Base-by-base conservation (phyloP, 2,113 vertebrate species). In the Siniperca knerii region DNA sequence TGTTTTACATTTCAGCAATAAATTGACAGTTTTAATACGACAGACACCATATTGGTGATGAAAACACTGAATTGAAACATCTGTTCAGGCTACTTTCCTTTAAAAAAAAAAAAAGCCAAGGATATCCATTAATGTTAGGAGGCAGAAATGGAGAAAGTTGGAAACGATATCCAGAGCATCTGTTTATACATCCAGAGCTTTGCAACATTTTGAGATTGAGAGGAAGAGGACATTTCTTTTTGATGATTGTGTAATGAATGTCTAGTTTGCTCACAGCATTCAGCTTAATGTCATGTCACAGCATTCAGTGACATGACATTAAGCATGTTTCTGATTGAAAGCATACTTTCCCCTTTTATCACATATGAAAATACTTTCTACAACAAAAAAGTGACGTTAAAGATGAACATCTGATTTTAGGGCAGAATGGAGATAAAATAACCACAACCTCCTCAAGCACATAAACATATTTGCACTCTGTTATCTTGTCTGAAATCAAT, bases 11-110 rank as follows among this genome's bases (percentile, higher is more conserved):
- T 83, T 85, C 58, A 70, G 65, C 52, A 58, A 60, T 78, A 73
- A 82, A 81, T 66, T 21, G 54, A 16, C 20, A 55, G 79, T 81
- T 75, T 37, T 62, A 70, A 85, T 35, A 46, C 79, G 86, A 81
- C 90, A 89, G 69, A 69, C 77, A 79, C 60, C 68, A 68, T 69
- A 79, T 40, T 66, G 35, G 65, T 61, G 79, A 74, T 87, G 86
- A 85, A 86, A 74, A 73, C 37, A 40, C n/a, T 48, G 69, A 89
- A 72, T 25, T 69, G 44, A 80, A 88, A 88, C 92, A 91, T 85
- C 83, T 92, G 89, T 58, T 85, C 44, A 20, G 67, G 33, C 46
- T 37, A 73, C 60, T 73, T 60, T 60, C 40, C 65, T 78, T 72
- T 16, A 3, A 55, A 69, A 65, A 23, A 46, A 65, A 55, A 69